Conservation (phyloP, 1,140 invertebrate species). For the Limonius californicus region DNA sequence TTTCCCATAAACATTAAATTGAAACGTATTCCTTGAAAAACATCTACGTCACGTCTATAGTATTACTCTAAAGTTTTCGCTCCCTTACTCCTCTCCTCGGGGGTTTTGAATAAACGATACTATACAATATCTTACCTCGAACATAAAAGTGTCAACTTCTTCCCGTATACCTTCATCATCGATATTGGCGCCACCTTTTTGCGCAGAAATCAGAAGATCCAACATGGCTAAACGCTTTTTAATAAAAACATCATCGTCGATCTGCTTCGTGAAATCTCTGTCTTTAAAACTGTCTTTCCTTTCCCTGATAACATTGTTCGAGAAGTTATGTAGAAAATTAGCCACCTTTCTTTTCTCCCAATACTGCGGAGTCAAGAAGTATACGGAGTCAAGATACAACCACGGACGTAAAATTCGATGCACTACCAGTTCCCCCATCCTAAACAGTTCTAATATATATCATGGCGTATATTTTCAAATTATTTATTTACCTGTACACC, state of each 20-base stretch:
- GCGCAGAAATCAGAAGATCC: slow-evolving; percentile 67
- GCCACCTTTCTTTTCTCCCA: slow-evolving; percentile 51
- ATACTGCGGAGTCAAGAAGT: slow-evolving; percentile 52
- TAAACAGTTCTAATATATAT: slow-evolving; percentile 27
- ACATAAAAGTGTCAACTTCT: slow-evolving; percentile 82
- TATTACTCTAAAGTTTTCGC: too few relatives aligned
- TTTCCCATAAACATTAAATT: too few relatives aligned
- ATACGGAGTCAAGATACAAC: slow-evolving; percentile 49
- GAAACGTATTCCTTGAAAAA: too few relatives aligned
- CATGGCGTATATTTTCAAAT: not conserved
- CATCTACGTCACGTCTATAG: too few relatives aligned
- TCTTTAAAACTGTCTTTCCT: slow-evolving; percentile 11
- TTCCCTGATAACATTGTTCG: slow-evolving; percentile 46
- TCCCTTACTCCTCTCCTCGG: too few relatives aligned
- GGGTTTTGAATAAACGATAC: too few relatives aligned
- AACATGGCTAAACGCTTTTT: slow-evolving; percentile 71
- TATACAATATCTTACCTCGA: slow-evolving; percentile 60
- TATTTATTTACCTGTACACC: not conserved
- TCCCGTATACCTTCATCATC: slow-evolving; percentile 67
- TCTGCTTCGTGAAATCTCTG: not conserved
- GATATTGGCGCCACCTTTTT: slow-evolving; percentile 51
- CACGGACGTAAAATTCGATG: slow-evolving; percentile 59
- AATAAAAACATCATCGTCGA: not conserved
- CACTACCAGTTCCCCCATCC: slow-evolving; percentile 47
- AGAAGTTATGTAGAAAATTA: slow-evolving; percentile 60